Evolutionary conservation across 1,140 invertebrate species (phyloP), one percentile per base, ranked within the genome.

Genomic region (Trissolcus basalis): DNA sequence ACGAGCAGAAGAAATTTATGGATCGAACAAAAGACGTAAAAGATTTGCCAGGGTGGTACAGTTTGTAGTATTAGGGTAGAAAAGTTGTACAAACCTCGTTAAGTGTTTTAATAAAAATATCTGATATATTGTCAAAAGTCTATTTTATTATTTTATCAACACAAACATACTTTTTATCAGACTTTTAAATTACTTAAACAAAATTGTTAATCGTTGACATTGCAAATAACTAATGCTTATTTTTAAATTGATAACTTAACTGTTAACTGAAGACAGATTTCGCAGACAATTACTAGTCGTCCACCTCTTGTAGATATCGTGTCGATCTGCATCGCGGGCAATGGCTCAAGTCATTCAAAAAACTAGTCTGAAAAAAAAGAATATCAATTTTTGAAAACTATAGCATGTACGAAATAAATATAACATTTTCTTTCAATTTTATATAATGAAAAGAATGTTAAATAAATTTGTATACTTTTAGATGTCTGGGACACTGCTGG

Each of bases 41-140:
- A 9, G 89, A 89, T 72, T 64, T 92, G 78, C 91, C 93, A 80
- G 84, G 90, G 82, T 91, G 92, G 93, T 90, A 89, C 83, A 77
- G 83, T 92, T 89, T 90, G 90, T 73, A 82, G 82, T 50, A 10
- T 9, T 50, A 44, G 13, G n/a, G 2, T 39, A 39, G 9, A 39
- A 1, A 3, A 39, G 9, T 11, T 39, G 36, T 11, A 39, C 19
- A 27, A 27, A 27, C 19, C 6, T 27, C 19, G 6, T 27, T 27
- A 27, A 27, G 19, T 6, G 33, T 39, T 39, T 39, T 9, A 11
- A 39, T n/a, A 39, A 39, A 39, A n/a, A 4, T 39, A n/a, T 39
- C 10, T 35, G 10, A 11, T 9, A 39, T 9, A 39, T 39, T 39
- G n/a, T 39, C n/a, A 39, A 39, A 4, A 39, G n/a, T 39, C 9